phyloP scores from a whole-genome alignment of 92 coral and sea anemone species.

The Palythoa grandis region DNA sequence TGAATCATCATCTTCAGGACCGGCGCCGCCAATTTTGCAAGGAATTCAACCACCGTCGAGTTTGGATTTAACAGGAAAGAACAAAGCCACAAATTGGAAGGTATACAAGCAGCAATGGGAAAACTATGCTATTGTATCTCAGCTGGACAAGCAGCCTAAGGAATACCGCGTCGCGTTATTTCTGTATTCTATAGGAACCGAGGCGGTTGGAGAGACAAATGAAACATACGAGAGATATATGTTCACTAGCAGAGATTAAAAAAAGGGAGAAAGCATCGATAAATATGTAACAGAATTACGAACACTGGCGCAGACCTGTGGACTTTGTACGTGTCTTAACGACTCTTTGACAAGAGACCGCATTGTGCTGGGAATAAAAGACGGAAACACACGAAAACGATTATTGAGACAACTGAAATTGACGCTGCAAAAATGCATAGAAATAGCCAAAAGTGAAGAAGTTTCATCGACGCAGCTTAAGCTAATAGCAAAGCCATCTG shows the following conservation, averaged over 20 bases:
- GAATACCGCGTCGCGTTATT: not conserved
- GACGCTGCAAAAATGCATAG: conserved; percentile 6
- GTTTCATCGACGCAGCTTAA: not conserved
- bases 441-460: not conserved
- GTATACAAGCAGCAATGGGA: conserved; percentile 59
- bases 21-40: not conserved
- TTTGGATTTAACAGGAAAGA: not conserved
- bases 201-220: conserved; percentile 20
- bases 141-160: conserved; percentile 23
- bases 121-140: conserved; percentile 54
- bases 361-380: not conserved
- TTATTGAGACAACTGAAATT: not conserved
- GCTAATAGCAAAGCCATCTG: not conserved
- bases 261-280: conserved; percentile 33
- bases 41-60: not conserved
- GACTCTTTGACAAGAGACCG: not conserved
- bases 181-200: not conserved
- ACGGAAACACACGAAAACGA: not conserved
- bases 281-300: conserved; percentile 34
- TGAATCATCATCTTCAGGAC: not conserved
- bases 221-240: conserved; percentile 40
- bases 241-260: conserved; percentile 35
- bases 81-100: not conserved
- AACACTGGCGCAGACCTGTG: conserved; percentile 37
- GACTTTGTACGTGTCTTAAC: conserved; percentile 38